Conservation (phyloP, 2,888 invertebrate genomes). For the Julus scanicus region DNA sequence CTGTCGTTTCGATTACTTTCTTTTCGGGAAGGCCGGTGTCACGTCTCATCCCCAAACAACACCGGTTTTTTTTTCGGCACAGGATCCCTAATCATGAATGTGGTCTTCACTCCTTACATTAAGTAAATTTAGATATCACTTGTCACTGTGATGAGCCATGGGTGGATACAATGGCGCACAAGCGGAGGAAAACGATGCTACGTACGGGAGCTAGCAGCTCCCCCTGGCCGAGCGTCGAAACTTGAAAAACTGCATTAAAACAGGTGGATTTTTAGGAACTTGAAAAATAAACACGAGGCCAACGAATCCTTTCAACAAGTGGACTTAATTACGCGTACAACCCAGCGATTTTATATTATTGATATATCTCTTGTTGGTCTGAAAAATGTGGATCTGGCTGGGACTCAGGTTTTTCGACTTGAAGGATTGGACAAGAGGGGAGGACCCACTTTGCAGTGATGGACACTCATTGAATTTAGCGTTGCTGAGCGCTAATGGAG, state of each 20-base stretch:
- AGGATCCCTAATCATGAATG: slow-evolving; percentile 42
- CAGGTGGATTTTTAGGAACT: neutral
- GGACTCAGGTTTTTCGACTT: slow-evolving; percentile 3
- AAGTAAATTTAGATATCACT: slow-evolving; percentile 42
- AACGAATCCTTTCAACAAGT: slow-evolving; percentile 42
- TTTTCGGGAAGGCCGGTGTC: slow-evolving; percentile 35
- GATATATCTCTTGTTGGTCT: neutral
- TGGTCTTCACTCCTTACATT: slow-evolving; percentile 35
- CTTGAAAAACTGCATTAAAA: slow-evolving; percentile 21
- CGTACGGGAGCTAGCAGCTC: slow-evolving; percentile 31
- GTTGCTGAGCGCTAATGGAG: neutral
- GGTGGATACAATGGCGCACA: slow-evolving; percentile 17
- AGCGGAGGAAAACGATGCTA: neutral
- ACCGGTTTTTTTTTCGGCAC: neutral
- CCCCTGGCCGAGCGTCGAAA: neutral
- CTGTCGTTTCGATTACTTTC: slow-evolving; percentile 42
- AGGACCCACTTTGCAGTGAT: slow-evolving; percentile 32
- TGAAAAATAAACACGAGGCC: slow-evolving; percentile 36
- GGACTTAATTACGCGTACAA: slow-evolving; percentile 35
- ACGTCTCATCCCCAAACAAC: slow-evolving; percentile 42
- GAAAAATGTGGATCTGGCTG: neutral
- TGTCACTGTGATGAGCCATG: slow-evolving; percentile 30
- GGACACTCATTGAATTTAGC: slow-evolving; percentile 27
- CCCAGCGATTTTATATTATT: slow-evolving; percentile 30
- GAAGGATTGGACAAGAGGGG: slow-evolving; percentile 22